Evolutionary conservation across 2,888 invertebrate species (phyloP).

Genomic region (Melinopterus prodromus): DNA sequence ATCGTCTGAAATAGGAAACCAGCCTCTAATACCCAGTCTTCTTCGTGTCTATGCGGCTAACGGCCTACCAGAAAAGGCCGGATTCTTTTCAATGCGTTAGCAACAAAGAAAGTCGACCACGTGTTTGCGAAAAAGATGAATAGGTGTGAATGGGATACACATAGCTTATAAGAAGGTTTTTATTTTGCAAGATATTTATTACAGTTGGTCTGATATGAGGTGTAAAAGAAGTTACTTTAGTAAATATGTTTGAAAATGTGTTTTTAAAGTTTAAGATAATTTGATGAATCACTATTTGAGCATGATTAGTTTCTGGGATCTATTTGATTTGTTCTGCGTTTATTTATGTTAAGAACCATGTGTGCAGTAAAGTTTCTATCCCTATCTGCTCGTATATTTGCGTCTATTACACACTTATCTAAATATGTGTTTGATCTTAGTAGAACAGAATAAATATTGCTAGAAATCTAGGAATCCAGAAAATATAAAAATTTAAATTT

Average conservation of each 20-base stretch:
- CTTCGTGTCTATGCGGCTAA: not conserved
- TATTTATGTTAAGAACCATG: not conserved
- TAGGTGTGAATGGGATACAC: not conserved
- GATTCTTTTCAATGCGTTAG: not conserved
- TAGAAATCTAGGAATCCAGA: not conserved
- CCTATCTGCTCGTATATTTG: not conserved
- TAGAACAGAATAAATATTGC: not conserved
- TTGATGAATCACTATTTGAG: no score
- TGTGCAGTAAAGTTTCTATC: not conserved
- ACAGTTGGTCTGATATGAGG: no score
- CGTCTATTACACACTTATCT: not conserved
- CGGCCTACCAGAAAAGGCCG: not conserved
- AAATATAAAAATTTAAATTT: no score
- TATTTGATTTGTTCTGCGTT: not conserved
- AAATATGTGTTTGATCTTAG: not conserved
- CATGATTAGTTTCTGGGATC: not conserved
- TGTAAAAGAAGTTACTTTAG: no score
- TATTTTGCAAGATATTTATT: no score
- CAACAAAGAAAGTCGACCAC: not conserved
- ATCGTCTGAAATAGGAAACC: slow-evolving; percentile 23
- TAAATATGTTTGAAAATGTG: no score
- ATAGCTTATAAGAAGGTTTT: not conserved
- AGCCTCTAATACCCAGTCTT: slow-evolving; percentile 14
- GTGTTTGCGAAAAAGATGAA: slow-evolving; percentile 4
- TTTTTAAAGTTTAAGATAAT: no score